These are phyloP conservation scores for Spodoptera frugiperda DNA, from an alignment of 1,140 invertebrate species.

Conservation along the genomic window DNA sequence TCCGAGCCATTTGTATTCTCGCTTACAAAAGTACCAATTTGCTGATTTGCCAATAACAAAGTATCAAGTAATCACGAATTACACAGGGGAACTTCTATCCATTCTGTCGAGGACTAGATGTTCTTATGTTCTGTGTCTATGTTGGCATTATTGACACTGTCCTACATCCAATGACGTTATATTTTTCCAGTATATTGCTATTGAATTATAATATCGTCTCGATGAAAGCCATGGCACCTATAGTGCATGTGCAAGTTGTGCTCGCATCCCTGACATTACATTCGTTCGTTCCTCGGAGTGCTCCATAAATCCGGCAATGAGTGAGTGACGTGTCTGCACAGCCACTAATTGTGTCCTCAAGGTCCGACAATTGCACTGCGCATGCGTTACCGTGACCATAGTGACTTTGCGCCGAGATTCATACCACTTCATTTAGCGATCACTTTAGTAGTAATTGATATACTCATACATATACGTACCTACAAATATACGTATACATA, in stretches of 20 bases:
- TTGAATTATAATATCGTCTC: too few relatives aligned
- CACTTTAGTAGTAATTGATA: constrained; percentile 23
- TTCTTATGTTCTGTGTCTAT: too few relatives aligned
- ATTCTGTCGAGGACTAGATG: too few relatives aligned
- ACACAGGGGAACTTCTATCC: too few relatives aligned
- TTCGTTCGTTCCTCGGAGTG: not conserved
- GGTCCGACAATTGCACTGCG: constrained; percentile 11
- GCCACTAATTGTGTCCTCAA: constrained; percentile 26
- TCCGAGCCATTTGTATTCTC: not conserved
- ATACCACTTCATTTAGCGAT: constrained; percentile 32
- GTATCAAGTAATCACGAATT: too few relatives aligned
- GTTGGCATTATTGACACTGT: too few relatives aligned
- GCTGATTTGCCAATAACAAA: not conserved
- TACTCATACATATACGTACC: not conserved
- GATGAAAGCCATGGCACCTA: too few relatives aligned
- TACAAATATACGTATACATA: not conserved
- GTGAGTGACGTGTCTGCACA: not conserved
- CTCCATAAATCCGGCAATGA: constrained; percentile 30
- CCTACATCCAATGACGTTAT: too few relatives aligned
- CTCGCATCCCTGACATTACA: too few relatives aligned
- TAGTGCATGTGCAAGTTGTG: too few relatives aligned
- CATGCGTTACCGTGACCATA: not conserved
- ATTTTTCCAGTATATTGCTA: too few relatives aligned
- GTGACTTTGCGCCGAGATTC: constrained; percentile 4
- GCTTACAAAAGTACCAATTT: not conserved